Conservation (phyloP, 2,797 vertebrate species). For the Paramormyrops hopkinsi region DNA sequence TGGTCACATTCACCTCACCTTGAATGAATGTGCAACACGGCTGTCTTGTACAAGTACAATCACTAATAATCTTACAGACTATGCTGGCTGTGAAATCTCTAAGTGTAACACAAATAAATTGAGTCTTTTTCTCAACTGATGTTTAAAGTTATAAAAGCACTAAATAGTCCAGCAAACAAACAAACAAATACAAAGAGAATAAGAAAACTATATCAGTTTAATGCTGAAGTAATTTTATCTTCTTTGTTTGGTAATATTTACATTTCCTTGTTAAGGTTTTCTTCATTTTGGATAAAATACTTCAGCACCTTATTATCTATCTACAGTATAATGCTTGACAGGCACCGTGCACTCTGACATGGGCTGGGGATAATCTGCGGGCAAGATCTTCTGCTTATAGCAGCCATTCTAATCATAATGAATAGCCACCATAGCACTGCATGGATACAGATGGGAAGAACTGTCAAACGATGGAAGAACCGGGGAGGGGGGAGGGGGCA, state of each 20-base stretch:
- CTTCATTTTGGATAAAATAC: neutral
- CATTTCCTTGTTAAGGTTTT: neutral
- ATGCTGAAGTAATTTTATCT: neutral
- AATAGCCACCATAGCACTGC: neutral
- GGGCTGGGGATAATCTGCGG: neutral
- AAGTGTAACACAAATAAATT: neutral
- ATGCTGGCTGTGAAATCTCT: neutral
- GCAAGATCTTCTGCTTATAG: neutral
- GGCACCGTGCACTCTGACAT: neutral
- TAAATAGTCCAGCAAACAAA: neutral
- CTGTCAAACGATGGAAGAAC: neutral
- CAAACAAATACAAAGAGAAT: neutral
- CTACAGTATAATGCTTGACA: neutral
- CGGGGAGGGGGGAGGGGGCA: neutral
- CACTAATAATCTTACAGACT: neutral
- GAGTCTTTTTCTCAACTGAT: neutral
- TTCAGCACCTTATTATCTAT: neutral
- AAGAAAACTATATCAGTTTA: neutral
- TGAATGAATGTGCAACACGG: neutral
- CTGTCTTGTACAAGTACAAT: neutral
- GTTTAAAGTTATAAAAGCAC: neutral
- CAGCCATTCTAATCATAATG: neutral
- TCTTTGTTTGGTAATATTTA: neutral
- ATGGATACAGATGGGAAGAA: neutral
- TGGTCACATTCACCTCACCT: slow-evolving; percentile 2